Base-by-base conservation (phyloP, 2,888 invertebrate genomes). In the Mythimna impura region DNA sequence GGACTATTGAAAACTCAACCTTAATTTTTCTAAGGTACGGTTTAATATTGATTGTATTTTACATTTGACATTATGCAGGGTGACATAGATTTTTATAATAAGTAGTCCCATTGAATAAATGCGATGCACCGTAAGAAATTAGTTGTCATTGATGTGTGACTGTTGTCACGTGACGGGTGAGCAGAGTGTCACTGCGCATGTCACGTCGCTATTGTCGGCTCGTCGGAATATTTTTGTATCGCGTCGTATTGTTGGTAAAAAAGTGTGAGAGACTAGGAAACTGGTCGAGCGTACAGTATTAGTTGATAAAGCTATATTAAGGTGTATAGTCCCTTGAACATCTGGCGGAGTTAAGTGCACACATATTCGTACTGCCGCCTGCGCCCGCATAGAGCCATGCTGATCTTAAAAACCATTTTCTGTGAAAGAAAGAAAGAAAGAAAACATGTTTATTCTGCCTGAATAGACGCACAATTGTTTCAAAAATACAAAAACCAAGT, bases 61-160 rank as follows among this genome's bases (percentile, higher is more conserved):
- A 12, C 0, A 5, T 69, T 67, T 66, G 40, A 58, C 55, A 66
- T 66, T 73, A 81, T 82, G 80, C 77, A 85, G 85, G 66, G 71
- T 84, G 86, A 86, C 88, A 86, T 83, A 79, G 71, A 78, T 81
- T 87, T 86, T 85, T 85, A 81, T 83, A 84, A 82, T 76, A 82
- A 86, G 82, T 86, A 89, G 88, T 88, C 85, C 87, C 84, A 89
- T 90, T 90, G 91, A 92, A 93, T 91, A 88, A 92, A 92, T 89
- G 93, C 93, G 93, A 90, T 91, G 92, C 86, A 93, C 93, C 95
- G 95, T 94, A 94, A 94, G 94, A 92, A 96, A 96, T 96, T 95
- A 96, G 94, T 89, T 90, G 89, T 90, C 94, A 95, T 95, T 96
- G 93, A 95, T 92, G 91, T 91, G 91, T 84, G 78, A 78, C 81